phyloP scores from a whole-genome alignment of 2,888 invertebrate species.

The Trimorus sp. region DNA sequence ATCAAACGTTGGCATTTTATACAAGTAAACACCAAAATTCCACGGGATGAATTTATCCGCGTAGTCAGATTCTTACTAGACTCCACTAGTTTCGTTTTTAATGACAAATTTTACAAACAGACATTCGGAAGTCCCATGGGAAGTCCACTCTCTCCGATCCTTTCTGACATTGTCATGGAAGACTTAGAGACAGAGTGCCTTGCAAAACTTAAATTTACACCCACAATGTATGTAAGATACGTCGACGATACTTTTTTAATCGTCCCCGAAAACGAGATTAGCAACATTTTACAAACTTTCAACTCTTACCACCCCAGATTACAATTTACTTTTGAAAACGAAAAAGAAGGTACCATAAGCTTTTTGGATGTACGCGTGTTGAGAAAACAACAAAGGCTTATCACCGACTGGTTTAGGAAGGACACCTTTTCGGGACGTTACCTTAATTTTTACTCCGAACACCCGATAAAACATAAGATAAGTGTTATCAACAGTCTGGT shows the following conservation, averaged over 20 bases:
- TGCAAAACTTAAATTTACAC: no score
- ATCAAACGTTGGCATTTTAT: background rate
- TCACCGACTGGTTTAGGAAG: constrained; percentile 40
- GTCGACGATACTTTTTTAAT: no score
- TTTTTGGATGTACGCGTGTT: constrained; percentile 18
- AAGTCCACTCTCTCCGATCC: constrained; percentile 62
- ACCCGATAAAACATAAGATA: constrained; percentile 30
- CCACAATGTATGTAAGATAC: no score
- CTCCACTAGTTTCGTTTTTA: constrained; percentile 31
- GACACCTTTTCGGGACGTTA: constrained; percentile 23
- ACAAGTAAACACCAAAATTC: background rate
- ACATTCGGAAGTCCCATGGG: constrained; percentile 64
- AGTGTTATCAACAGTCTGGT: constrained; percentile 29
- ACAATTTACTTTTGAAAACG: constrained; percentile 23
- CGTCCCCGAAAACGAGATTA: background rate
- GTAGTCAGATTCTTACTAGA: background rate
- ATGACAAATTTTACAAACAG: constrained; percentile 51
- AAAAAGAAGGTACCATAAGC: background rate
- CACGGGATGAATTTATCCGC: background rate
- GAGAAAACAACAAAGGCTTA: background rate
- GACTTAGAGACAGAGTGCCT: constrained; percentile 28
- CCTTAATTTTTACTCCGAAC: constrained; percentile 22
- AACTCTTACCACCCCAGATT: constrained; percentile 31
- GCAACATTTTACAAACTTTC: constrained; percentile 11
- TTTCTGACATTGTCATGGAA: constrained; percentile 66